Conservation (phyloP, 2,888 invertebrate species). For the Graphium colonna region DNA sequence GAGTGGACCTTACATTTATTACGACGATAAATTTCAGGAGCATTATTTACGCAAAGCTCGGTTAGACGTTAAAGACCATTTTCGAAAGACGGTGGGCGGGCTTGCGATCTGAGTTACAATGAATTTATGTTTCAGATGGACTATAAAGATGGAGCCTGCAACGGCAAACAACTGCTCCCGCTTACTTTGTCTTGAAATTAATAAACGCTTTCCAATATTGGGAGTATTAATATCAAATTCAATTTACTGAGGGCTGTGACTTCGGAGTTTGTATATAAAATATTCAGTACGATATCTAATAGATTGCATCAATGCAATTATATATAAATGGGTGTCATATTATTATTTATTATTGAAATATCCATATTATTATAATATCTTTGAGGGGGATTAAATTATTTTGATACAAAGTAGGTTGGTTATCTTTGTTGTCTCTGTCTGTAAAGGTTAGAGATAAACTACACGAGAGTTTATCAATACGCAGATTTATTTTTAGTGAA, state of each 20-base stretch:
- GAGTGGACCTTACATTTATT: constrained; percentile 73
- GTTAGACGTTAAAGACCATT: constrained; percentile 74
- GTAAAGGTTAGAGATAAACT: neutral
- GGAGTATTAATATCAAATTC: neutral
- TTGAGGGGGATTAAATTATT: too few species aligned
- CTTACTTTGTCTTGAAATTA: constrained; percentile 20
- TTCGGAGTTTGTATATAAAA: neutral
- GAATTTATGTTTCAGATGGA: constrained; percentile 65
- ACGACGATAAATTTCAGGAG: constrained; percentile 74
- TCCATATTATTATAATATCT: neutral
- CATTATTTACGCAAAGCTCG: constrained; percentile 77
- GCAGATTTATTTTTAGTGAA: constrained; percentile 10
- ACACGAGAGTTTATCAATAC: too few species aligned
- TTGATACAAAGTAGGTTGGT: too few species aligned
- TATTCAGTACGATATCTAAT: neutral
- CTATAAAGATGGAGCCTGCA: constrained; percentile 37
- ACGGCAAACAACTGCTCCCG: constrained; percentile 13
- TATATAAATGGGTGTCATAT: too few species aligned
- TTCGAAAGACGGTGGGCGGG: constrained; percentile 61
- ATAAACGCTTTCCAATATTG: constrained; percentile 14
- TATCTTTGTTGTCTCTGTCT: constrained; percentile 23
- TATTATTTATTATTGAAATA: neutral
- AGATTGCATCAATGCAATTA: too few species aligned
- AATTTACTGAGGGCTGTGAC: neutral
- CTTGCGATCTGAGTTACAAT: constrained; percentile 63